Percentiles rank a stretch among this genome's conserved stretches.
Conservation (phyloP, 2,113 vertebrate species). For the Otis tarda region DNA sequence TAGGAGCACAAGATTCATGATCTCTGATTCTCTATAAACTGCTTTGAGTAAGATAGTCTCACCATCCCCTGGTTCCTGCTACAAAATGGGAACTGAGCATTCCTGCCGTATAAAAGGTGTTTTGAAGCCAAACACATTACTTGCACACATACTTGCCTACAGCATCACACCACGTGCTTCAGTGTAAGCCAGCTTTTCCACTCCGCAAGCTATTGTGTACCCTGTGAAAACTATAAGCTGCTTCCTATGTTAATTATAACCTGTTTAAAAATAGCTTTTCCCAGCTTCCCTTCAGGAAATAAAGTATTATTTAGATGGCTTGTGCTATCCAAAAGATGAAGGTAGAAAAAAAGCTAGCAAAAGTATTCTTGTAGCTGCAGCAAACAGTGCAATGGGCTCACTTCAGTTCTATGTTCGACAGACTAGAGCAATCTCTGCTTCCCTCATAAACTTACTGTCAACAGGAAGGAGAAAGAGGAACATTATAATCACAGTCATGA, state of each 20-base stretch:
- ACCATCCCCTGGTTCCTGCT: neutral
- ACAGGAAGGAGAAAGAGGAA: neutral
- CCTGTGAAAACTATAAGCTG: neutral
- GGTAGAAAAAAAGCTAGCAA: neutral
- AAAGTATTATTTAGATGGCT: neutral
- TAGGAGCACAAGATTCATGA: neutral
- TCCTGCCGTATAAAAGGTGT: neutral
- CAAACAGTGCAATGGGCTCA: neutral
- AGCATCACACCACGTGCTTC: neutral
- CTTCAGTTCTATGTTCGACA: neutral
- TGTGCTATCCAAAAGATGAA: neutral
- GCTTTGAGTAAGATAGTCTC: neutral
- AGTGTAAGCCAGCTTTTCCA: neutral
- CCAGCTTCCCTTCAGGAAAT: neutral
- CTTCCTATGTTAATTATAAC: neutral
- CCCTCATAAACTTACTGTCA: neutral
- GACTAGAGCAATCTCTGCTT: neutral
- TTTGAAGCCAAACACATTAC: neutral
- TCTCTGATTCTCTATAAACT: neutral
- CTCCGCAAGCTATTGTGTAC: neutral
- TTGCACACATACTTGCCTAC: neutral
- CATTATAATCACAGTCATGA: neutral
- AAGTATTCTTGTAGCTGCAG: neutral
- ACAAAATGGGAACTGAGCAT: neutral
- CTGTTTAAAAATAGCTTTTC: constrained; percentile 3